Conservation (phyloP, 2,113 vertebrate species). For the Morone saxatilis region DNA sequence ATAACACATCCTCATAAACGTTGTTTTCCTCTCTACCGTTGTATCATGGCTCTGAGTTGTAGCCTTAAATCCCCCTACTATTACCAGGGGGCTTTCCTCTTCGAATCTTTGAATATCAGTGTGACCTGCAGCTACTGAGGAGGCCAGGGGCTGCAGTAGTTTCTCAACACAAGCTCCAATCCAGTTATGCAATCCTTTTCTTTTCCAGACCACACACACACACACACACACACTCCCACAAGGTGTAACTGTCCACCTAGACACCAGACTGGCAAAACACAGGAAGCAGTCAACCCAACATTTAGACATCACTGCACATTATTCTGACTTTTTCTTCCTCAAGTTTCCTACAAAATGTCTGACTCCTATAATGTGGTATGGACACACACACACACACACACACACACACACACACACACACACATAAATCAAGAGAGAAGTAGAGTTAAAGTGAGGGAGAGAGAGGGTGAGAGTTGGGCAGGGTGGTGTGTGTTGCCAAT, state of each 20-base stretch:
- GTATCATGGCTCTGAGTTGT: background rate
- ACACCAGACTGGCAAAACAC: conserved; percentile 33
- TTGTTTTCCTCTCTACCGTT: background rate
- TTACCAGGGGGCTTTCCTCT: conserved; percentile 36
- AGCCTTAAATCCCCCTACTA: conserved; percentile 11
- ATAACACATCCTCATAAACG: background rate
- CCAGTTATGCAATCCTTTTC: conserved; percentile 54
- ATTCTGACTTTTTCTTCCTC: conserved; percentile 3
- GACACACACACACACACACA: conserved; percentile 5
- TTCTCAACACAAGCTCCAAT: conserved; percentile 46
- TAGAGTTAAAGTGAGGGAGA: background rate
- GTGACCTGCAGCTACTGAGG: conserved; percentile 25
- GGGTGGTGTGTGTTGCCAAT: conserved; percentile 51
- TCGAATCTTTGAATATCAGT: conserved; percentile 32
- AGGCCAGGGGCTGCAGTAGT: conserved; percentile 20
- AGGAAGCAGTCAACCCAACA: conserved; percentile 18
- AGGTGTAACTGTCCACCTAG: conserved; percentile 36
- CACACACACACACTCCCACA: background rate
- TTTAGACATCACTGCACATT: conserved; percentile 18
- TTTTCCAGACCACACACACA: conserved; percentile 50
- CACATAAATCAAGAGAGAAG: conserved; percentile 22
- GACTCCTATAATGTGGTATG: conserved; percentile 36
- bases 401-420: background rate
- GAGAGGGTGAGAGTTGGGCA: conserved; percentile 27
- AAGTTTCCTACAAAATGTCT: conserved; percentile 13